These are phyloP conservation scores for Symphodus melops DNA, from an alignment of 2,113 vertebrate genomes.

Conservation along the genomic window DNA sequence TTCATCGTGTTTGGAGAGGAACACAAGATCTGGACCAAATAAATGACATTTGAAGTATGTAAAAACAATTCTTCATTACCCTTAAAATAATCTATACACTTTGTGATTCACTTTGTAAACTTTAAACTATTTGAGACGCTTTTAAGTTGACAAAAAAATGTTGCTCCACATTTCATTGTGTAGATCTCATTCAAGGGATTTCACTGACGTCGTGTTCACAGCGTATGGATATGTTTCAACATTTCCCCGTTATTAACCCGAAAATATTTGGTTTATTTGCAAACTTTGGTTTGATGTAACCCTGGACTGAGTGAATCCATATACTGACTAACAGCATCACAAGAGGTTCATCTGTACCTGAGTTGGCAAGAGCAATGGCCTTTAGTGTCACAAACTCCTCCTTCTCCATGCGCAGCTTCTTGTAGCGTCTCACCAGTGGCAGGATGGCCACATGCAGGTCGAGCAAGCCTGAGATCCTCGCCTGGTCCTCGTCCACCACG, in stretches of 20 bases:
- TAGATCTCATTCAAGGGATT: too few species aligned
- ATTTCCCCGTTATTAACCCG: background rate
- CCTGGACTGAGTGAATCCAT: too few species aligned
- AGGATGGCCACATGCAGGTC: conserved; percentile 91
- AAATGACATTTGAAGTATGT: background rate
- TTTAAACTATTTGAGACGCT: background rate
- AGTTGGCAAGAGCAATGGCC: conserved; percentile 93
- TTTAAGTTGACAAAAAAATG: too few species aligned
- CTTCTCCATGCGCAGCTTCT: conserved; percentile 93
- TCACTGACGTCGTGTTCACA: background rate
- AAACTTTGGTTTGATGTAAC: too few species aligned
- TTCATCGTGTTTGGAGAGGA: background rate
- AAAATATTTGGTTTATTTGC: background rate
- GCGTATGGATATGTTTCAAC: too few species aligned
- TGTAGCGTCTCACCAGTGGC: conserved; percentile 91
- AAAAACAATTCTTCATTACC: too few species aligned
- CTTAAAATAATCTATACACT: too few species aligned
- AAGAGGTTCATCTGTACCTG: conserved; percentile 78
- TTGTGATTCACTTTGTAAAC: too few species aligned
- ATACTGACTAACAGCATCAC: background rate
- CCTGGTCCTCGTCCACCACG: conserved; percentile 92
- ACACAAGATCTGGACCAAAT: background rate
- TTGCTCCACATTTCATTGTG: too few species aligned
- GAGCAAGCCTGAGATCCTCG: conserved; percentile 87
- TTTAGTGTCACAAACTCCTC: conserved; percentile 96